Conservation (phyloP, 2,113 vertebrate species). For the Tupaia tana region DNA sequence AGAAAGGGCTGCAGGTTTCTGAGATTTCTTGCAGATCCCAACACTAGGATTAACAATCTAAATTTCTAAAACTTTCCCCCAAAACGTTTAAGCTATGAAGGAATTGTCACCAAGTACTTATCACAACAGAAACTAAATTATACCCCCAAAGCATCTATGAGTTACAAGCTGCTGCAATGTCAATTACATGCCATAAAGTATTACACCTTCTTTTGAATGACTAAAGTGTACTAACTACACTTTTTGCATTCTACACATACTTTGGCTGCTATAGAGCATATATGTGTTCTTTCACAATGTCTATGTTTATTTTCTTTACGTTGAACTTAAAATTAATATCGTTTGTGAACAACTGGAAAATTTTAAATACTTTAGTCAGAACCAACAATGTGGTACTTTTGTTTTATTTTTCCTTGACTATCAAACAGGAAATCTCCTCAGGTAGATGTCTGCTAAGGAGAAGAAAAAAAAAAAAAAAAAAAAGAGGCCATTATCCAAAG, state of each 20-base stretch:
- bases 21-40: not conserved
- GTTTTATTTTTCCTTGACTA: constrained; percentile 64
- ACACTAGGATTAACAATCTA: constrained; percentile 28
- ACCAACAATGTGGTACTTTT: constrained; percentile 46
- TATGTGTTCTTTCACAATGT: constrained; percentile 34
- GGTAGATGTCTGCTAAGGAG: constrained; percentile 63
- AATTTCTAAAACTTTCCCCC: not conserved
- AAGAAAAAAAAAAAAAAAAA: not conserved
- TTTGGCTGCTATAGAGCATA: constrained; percentile 31
- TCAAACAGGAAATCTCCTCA: constrained; percentile 68
- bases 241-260: constrained; percentile 64
- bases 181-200: constrained; percentile 59
- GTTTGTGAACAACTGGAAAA: constrained; percentile 29
- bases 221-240: constrained; percentile 43
- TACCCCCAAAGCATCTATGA: constrained; percentile 35
- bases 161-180: constrained; percentile 49
- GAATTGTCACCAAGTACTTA: constrained; percentile 48
- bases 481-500: constrained; percentile 65
- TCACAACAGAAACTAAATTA: constrained; percentile 69
- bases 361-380: constrained; percentile 48
- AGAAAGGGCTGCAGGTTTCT: not conserved
- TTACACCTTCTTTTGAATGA: constrained; percentile 69
- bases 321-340: constrained; percentile 38
- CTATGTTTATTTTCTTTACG: not conserved
- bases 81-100: constrained; percentile 50